Percentiles rank a stretch among this genome's conserved stretches.
Evolutionary conservation across 2,888 invertebrate genomes (phyloP).

Genomic region (Calephelis perditalis): DNA sequence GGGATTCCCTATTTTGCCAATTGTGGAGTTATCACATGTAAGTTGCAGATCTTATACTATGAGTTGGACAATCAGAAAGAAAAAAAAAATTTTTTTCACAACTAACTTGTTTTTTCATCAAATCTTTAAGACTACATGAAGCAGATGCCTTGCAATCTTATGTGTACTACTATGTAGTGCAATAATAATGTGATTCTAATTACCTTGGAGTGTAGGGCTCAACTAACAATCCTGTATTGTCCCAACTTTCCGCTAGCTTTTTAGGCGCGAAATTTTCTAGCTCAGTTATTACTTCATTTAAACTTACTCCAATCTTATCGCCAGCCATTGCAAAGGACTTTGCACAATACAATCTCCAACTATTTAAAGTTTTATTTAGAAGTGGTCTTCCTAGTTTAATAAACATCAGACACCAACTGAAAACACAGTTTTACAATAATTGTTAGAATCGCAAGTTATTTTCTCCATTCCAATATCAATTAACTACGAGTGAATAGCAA

Average conservation of each 20-base stretch:
- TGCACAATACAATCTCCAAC: constrained; percentile 34
- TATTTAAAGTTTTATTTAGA: constrained; percentile 34
- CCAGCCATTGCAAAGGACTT: constrained; percentile 50
- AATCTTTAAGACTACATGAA: too few relatives aligned
- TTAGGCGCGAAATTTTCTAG: constrained; percentile 85
- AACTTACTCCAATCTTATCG: constrained; percentile 56
- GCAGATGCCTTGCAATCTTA: too few relatives aligned
- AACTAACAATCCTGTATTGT: constrained; percentile 95
- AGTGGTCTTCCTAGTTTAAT: constrained; percentile 44
- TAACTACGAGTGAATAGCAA: too few relatives aligned
- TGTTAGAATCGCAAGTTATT: constrained; percentile 12
- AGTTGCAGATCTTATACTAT: too few relatives aligned
- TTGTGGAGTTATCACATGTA: too few relatives aligned
- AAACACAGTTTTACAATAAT: constrained; percentile 28
- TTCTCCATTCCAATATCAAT: too few relatives aligned
- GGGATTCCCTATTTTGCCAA: too few relatives aligned
- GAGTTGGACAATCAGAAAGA: too few relatives aligned
- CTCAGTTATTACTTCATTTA: constrained; percentile 73
- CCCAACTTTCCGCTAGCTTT: constrained; percentile 90
- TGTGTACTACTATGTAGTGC: too few relatives aligned
- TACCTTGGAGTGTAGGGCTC: constrained; percentile 83
- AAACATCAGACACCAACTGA: constrained; percentile 54
- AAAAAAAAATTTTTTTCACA: too few relatives aligned
- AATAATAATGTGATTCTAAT: too few relatives aligned
- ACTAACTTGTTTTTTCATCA: too few relatives aligned